Evolutionary conservation across 1,140 invertebrate species (phyloP), one percentile per base, ranked within the genome.

Genomic region (Eupeodes corollae): DNA sequence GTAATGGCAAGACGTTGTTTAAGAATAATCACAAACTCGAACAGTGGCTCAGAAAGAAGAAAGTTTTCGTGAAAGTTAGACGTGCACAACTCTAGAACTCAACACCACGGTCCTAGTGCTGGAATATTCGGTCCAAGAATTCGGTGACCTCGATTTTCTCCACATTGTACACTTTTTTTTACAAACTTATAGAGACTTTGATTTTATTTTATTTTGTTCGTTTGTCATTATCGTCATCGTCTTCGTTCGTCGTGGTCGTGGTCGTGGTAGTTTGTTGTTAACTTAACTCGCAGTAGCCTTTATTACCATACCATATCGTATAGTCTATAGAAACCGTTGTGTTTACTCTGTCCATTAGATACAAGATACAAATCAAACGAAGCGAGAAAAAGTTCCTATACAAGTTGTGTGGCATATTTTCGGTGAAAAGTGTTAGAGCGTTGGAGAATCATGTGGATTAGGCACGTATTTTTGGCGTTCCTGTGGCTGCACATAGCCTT

Each of bases 1-100:
- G n/a, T n/a, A n/a, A 26, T 26, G 21, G 21, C 21, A 26, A 26
- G 8, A 26, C 21, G 3, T 8, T 26, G 21, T 26, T 63, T 63
- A 63, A 63, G 61, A 63, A 63, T 61, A 59, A 53, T 63, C 59
- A 59, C 56, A 63, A 54, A 49, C 56, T 53, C 50, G 50, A 48
- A 47, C 47, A 50, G 50, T 43, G 43, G 32, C 51, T 43, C 61
- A 63, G 55, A 61, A 59, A 61, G 61, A 61, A 63, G 61, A 63
- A 63, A 63, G 61, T 63, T 63, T 63, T 55, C 57, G 52, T 42
- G 51, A 51, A 57, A 48, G 57, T 53, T 55, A 57, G 61, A 56
- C 61, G 61, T 46, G 50, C n/a, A 10, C 9, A 10, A 12, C 38
- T 11, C 16, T 21, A 15, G 14, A 13, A 42, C 45, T 33, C 42